phyloP scores from a whole-genome alignment of 2,797 vertebrate genomes.

The Thalassophryne amazonica region DNA sequence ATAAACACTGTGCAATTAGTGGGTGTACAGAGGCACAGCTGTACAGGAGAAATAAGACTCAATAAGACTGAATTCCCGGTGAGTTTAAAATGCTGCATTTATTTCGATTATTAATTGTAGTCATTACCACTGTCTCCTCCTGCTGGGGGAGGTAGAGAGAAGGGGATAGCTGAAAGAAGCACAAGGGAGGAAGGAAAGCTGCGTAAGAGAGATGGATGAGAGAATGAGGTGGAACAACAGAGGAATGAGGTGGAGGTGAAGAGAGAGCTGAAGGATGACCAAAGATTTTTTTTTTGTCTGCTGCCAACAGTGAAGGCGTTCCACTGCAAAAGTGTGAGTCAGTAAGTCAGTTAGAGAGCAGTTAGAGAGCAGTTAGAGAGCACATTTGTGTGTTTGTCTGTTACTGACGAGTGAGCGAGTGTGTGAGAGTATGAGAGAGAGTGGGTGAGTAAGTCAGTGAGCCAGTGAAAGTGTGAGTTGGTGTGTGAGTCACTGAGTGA shows the following conservation, averaged over 20 bases:
- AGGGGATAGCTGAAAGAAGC: not conserved
- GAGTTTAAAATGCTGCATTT: conserved; percentile 70
- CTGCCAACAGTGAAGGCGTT: no score
- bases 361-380: no score
- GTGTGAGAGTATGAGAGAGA: no score
- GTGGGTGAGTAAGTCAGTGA: no score
- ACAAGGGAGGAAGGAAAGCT: no score
- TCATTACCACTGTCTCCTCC: conserved; percentile 70
- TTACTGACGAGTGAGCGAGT: no score
- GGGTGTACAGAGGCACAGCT: conserved; percentile 54
- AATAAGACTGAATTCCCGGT: conserved; percentile 57
- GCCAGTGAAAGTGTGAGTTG: no score
- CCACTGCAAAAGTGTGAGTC: no score
- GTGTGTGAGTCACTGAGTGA: no score
- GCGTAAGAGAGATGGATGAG: not conserved
- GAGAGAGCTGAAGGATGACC: not conserved
- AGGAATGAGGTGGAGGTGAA: not conserved
- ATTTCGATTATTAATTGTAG: conserved; percentile 80
- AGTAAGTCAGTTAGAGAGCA: no score
- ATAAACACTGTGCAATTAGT: conserved; percentile 18
- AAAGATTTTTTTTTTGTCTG: no score
- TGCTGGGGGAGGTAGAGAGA: conserved; percentile 28
- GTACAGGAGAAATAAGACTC: conserved; percentile 59
- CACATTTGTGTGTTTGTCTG: no score
- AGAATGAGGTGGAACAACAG: not conserved